Evolutionary conservation across 2,888 invertebrate genomes (phyloP).

Genomic region (Aethes cnicana): DNA sequence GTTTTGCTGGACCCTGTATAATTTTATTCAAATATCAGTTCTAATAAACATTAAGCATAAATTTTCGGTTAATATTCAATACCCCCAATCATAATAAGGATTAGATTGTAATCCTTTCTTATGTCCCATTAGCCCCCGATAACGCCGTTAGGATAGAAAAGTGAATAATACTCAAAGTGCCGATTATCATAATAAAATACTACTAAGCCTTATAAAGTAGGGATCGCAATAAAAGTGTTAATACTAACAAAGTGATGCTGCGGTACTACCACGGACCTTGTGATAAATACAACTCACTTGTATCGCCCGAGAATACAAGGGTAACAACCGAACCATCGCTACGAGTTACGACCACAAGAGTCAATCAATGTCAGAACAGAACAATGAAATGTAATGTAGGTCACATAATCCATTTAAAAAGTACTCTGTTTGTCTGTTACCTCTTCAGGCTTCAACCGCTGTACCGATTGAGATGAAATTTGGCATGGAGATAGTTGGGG

Average conservation of each 20-base stretch:
- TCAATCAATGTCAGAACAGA: too few relatives aligned
- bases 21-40: neutral
- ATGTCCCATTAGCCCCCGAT: slow-evolving; percentile 8
- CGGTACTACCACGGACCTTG: neutral
- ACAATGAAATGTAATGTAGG: too few relatives aligned
- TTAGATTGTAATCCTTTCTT: slow-evolving; percentile 16
- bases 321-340: too few relatives aligned
- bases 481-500: too few relatives aligned
- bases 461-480: too few relatives aligned
- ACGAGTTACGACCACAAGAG: too few relatives aligned
- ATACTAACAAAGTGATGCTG: slow-evolving; percentile 31
- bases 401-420: too few relatives aligned
- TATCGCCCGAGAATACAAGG: too few relatives aligned
- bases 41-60: neutral
- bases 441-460: too few relatives aligned
- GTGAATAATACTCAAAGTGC: slow-evolving; percentile 11
- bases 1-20: too few relatives aligned
- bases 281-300: neutral
- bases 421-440: too few relatives aligned
- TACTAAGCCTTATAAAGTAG: slow-evolving; percentile 41
- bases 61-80: slow-evolving; percentile 16
- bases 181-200: slow-evolving; percentile 42
- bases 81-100: slow-evolving; percentile 18
- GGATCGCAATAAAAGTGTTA: slow-evolving; percentile 37
- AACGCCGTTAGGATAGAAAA: slow-evolving; percentile 3